Evolutionary conservation across 2,797 vertebrate species (phyloP).

Genomic region (Catharus ustulatus): DNA sequence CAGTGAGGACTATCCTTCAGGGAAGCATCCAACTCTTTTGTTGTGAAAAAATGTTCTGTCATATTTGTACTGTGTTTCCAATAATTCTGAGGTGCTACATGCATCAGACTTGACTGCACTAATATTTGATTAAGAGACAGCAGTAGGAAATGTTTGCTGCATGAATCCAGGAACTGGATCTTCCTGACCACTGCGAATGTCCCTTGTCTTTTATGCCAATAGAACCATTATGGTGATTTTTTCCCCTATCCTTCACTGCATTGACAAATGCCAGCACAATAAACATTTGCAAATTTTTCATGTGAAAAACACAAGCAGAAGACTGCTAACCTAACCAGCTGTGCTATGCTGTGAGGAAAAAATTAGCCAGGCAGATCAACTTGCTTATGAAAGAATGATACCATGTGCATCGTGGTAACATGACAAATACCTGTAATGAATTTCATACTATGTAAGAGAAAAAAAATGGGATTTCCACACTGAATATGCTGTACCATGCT

Average conservation of each 20-base stretch:
- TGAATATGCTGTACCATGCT: neutral
- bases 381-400: neutral
- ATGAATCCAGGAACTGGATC: neutral
- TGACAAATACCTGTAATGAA: neutral
- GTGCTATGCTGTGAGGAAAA: neutral
- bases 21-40: neutral
- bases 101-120: neutral
- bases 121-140: neutral
- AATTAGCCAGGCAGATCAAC: neutral
- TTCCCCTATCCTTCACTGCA: neutral
- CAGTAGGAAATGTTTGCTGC: neutral
- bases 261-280: neutral
- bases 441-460: neutral
- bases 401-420: neutral
- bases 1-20: neutral
- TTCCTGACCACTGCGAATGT: conserved; percentile 7
- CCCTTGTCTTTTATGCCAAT: conserved; percentile 5
- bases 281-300: conserved; percentile 4
- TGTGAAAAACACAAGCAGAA: neutral
- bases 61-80: neutral
- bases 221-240: neutral
- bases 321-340: neutral
- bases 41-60: neutral
- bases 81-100: neutral
- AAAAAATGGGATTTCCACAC: neutral